Base-by-base conservation (phyloP, 2,888 invertebrate species). In the Koerneria pararmatus region DNA sequence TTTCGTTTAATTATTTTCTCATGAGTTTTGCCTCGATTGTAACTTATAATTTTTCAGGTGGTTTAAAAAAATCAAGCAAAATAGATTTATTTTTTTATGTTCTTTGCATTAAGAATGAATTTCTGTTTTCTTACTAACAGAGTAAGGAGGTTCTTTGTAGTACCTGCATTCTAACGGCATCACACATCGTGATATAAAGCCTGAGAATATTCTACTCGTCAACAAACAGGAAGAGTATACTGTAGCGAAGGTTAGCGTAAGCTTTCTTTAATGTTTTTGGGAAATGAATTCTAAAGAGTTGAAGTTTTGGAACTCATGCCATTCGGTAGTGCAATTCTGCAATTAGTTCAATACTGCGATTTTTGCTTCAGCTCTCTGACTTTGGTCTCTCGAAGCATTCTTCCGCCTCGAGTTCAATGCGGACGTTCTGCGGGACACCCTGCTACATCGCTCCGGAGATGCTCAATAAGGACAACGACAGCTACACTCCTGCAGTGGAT, bases 381-480 rank as follows among this genome's bases (percentile, higher is more conserved):
- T 94, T 95, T 85, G 94, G 95, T 6, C 85, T 95, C 70, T 93
- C 93, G 71, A 94, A 94, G 85, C 84, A 85, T 72, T 19, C 3
- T 35, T 31, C 37, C 24, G 46, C 32, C 54, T 54, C 34, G 5
- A 31, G 32, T 24, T 41, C 82, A 89, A 90, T 93, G 90, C 89
- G 88, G 79, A 93, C 93, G 0, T 88, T 91, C 83, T 94, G 94
- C 83, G 95, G 95, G 0, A 95, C 95, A 0, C 91, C 91, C 0
- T 87, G 89, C 64, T 95, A 93, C 84, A 88, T 92, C 49, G 94
- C 94, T 0, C 95, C 94, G 0, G 95, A 95, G 85, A 88, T 94
- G 51, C 84, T 93, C 1, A 78, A 85, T 15, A 71, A 71, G 46
- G 73, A 73, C 48, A 59, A 71, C 19, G 68, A 68, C 24, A 67